Percentiles rank a stretch among this genome's conserved stretches.
phyloP scores from a whole-genome alignment of 1,140 invertebrate genomes.

The Schmidtea mediterranea region DNA sequence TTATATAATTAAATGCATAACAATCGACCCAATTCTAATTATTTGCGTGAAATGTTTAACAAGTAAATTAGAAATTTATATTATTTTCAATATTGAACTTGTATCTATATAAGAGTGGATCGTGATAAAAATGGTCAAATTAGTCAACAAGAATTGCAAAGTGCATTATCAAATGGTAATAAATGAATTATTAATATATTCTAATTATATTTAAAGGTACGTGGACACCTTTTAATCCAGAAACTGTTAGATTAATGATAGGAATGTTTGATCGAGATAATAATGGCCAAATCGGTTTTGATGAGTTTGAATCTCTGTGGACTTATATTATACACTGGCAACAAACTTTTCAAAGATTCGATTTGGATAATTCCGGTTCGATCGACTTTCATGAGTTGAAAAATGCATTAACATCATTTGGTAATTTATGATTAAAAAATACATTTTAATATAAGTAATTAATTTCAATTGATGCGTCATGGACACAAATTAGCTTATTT shows the following conservation, averaged over 20 bases:
- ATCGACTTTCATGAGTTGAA: constrained; percentile 68
- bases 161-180: constrained; percentile 23
- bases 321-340: constrained; percentile 97
- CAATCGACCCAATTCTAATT: no score
- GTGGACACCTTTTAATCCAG: constrained; percentile 53
- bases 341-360: constrained; percentile 70
- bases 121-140: constrained; percentile 37
- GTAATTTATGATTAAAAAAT: no score
- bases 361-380: constrained; percentile 73
- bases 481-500: no score
- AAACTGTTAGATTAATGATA: constrained; percentile 78
- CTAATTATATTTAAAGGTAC: no score
- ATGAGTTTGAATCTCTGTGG: constrained; percentile 79
- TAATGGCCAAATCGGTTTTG: constrained; percentile 62
- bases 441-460: no score
- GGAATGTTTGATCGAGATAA: constrained; percentile 86
- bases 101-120: constrained; percentile 41
- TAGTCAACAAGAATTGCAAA: constrained; percentile 19
- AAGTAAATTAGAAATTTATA: neutral
- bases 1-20: no score
- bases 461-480: no score
- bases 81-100: neutral
- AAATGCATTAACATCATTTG: constrained; percentile 62
- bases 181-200: no score
- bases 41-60: no score